Base-by-base conservation (phyloP, 2,888 invertebrate species). In the Lydus trimaculatus region DNA sequence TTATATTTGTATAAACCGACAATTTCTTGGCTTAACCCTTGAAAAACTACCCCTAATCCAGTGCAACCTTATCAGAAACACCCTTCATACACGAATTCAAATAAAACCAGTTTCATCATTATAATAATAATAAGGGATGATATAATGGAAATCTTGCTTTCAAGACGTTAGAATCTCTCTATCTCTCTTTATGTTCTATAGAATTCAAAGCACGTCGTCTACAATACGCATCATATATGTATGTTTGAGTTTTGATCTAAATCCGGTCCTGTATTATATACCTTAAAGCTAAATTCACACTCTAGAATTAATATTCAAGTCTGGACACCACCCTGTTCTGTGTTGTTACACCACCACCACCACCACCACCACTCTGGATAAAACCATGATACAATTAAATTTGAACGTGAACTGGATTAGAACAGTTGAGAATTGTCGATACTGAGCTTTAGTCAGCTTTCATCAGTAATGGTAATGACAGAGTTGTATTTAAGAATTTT, bases 301-400 rank as follows among this genome's bases (percentile, higher is more conserved):
- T 43, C n/a, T n/a, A 43, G 11, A 60, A 66, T 70, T 70, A 70
- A 66, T 64, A 70, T 70, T 70, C 70, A 70, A 61, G 64, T 64
- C 66, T 23, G 61, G 39, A 60, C 43, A 17, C 36, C 31, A 31
- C 31, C 31, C 6, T 7, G 2, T 28, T 28, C 4, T 28, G 4
- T 28, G 28, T 28, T 28, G 28, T 28, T 4, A 28, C 31, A 31
- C 31, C 31, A 31, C 31, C 8, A 7, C 6, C 9, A 7, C 8
- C 31, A 28, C 28, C 6, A 28, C 28, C 74, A 78, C 17, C 20
- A 17, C 43, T 48, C 20, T n/a, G n/a, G 8, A 25, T 52, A 25
- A 52, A 52, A 52, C 23, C 81, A 81, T 82, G 82, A 82, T 82
- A 81, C 81, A 81, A 82, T 82, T 82, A 82, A 81, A 81, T 73